Conservation (phyloP, 2,888 invertebrate species). For the Synergus laeviventris region DNA sequence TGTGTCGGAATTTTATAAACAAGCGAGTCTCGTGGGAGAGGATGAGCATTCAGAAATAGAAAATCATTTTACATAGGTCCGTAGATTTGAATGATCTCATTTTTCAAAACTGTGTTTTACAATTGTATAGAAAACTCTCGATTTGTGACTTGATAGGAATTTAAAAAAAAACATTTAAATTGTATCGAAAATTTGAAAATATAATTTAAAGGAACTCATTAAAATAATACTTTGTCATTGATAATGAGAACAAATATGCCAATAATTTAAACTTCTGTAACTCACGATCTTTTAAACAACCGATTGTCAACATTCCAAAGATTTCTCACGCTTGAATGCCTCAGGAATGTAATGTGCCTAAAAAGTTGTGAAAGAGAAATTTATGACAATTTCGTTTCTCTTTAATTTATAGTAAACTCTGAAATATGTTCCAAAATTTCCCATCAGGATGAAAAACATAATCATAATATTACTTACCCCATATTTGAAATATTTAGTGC, state of each 20-base stretch:
- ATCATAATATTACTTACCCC: background rate
- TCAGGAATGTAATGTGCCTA: background rate
- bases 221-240: background rate
- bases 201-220: background rate
- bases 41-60: background rate
- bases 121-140: background rate
- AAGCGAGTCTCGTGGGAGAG: background rate
- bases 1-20: background rate
- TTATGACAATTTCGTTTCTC: background rate
- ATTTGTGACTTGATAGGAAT: background rate
- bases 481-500: background rate
- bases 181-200: background rate
- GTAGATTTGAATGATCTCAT: background rate
- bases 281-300: background rate
- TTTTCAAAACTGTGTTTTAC: background rate
- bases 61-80: background rate
- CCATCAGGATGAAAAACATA: background rate
- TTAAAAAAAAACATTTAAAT: background rate
- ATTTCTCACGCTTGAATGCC: background rate
- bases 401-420: too few species aligned
- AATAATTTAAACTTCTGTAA: background rate
- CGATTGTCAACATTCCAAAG: background rate
- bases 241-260: background rate
- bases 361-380: background rate
- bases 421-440: too few species aligned